Evolutionary conservation across 2,888 invertebrate genomes (phyloP), one percentile per base, ranked within the genome.

Genomic region (Ischnura elegans): DNA sequence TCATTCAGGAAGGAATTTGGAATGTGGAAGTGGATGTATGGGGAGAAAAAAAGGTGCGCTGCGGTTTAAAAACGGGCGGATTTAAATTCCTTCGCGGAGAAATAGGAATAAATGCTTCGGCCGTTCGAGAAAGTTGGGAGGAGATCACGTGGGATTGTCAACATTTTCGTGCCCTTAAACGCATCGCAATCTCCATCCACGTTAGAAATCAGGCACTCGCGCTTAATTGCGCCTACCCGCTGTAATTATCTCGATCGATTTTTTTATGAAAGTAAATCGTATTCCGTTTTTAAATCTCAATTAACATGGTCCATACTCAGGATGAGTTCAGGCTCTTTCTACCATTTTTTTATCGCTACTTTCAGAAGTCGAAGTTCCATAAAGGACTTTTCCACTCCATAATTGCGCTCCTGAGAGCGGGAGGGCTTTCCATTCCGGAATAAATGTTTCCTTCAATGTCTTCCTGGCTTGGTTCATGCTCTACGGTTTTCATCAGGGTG

Each of bases 1-100:
- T 2, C 8, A 76, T 76, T 36, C 76, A 36, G 76, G 36, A 36
- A 36, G 76, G 76, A 76, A 76, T 76, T 29, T 36, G 76, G 61
- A 19, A 61, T 51, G 16, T 13, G 51, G 51, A 5, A 19, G 51
- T 19, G 51, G 61, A 8, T 3, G n/a, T 25, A 61, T 25, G n/a
- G 76, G 10, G 36, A 25, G 36, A 0, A 36, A 36, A 0, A 0
- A 13, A 36, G 36, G 76, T 16, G 76, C 0, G 76, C 8, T 10
- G n/a, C 13, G 3, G 36, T 10, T 10, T 13, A 76, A 36, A 5
- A 8, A 36, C 10, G 10, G 36, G 76, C 29, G 76, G 76, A 76
- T 76, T 8, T 10, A 76, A 76, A 76, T 76, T 76, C 76, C 76
- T 76, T 25, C 76, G 76, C 29, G 76, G 76, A 76, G 76, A 76